A percentile compares a stretch with the other conserved stretches of the same genome.
phyloP scores from a whole-genome alignment of 2,113 vertebrate species.

The Pardalotus punctatus region DNA sequence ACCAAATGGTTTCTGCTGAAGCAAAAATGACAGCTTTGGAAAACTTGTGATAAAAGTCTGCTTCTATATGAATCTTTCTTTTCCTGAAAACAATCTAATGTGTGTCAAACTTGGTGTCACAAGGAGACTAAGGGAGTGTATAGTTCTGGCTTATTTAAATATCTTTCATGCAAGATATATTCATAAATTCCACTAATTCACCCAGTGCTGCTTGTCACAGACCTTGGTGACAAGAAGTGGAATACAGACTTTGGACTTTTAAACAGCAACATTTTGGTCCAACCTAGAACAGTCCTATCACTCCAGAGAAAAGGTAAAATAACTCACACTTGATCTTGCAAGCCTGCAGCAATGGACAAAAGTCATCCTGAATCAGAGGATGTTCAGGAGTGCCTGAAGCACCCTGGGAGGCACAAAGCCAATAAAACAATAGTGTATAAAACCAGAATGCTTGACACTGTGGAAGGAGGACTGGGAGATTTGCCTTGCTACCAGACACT shows the following conservation, averaged over 20 bases:
- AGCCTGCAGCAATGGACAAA: slow-evolving; percentile 7
- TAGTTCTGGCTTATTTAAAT: background rate
- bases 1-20: background rate
- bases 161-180: background rate
- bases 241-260: background rate
- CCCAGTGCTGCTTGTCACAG: background rate
- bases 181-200: background rate
- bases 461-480: background rate
- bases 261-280: background rate
- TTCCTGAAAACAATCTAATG: background rate
- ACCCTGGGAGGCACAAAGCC: background rate
- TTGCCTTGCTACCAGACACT: background rate
- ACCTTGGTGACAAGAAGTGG: background rate
- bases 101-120: background rate
- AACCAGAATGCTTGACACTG: background rate
- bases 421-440: background rate
- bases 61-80: background rate
- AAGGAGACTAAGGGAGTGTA: background rate
- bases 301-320: background rate
- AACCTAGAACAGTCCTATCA: background rate
- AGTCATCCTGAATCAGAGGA: background rate
- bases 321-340: background rate
- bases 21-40: background rate
- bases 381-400: background rate
- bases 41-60: background rate